These are phyloP conservation scores for Dermochelys coriacea DNA, from an alignment of 2,797 vertebrate species.

Conservation along the genomic window DNA sequence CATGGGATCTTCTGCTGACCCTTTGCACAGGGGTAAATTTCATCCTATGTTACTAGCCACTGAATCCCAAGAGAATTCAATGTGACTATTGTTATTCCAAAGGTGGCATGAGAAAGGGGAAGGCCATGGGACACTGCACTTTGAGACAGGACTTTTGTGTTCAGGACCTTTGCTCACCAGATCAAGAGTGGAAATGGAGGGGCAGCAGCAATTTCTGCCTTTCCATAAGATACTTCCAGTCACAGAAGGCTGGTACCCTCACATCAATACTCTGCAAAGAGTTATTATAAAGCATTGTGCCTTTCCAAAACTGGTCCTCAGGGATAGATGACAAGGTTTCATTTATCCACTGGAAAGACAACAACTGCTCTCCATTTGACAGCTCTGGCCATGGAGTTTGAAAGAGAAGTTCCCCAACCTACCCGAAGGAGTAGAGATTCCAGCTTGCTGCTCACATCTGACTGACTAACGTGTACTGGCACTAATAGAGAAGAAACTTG, in stretches of 20 bases:
- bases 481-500: not conserved
- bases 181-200: not conserved
- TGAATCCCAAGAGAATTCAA: not conserved
- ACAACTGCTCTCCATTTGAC: not conserved
- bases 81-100: not conserved
- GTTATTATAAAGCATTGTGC: not conserved
- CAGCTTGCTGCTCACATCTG: not conserved
- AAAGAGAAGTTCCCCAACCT: not conserved
- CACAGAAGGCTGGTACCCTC: not conserved
- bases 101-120: accelerated
- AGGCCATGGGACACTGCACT: not conserved
- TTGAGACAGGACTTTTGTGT: not conserved
- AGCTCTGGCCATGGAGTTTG: not conserved
- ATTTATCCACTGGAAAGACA: not conserved
- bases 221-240: no score
- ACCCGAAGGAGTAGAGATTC: not conserved
- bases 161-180: not conserved
- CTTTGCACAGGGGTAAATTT: not conserved
- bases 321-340: not conserved
- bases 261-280: not conserved
- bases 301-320: not conserved
- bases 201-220: not conserved
- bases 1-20: not conserved
- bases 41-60: not conserved
- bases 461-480: not conserved